Evolutionary conservation across 2,797 vertebrate genomes (phyloP), one percentile per base, ranked within the genome.

Genomic region (Dipus sagitta): DNA sequence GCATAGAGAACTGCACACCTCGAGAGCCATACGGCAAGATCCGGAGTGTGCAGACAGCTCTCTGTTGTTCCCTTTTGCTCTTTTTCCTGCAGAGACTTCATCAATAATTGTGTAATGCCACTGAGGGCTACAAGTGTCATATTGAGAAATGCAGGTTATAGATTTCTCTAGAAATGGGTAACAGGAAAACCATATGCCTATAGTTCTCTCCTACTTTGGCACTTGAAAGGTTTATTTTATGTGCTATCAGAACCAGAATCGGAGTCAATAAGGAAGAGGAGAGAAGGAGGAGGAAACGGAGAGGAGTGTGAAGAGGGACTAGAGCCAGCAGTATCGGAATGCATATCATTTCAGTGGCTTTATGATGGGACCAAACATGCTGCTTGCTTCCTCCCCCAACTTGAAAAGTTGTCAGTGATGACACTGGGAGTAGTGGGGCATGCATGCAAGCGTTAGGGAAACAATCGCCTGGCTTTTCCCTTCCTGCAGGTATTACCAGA

Each of bases 121-220:
- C 78, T 91, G 88, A 92, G 79, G 90, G 20, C 80, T 81, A 75
- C 93, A 92, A 20, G 64, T 91, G 76, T 93, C 90, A n/a, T 79
- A 32, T 74, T 78, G 81, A 76, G 67, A 9, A 58, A 83, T 86
- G 28, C 60, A 67, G 6, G 82, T 86, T 84, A 71, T 94, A 67
- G 86, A 71, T 88, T 86, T 88, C 24, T 94, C 79, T 93, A 74
- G 92, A 92, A 86, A 84, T 78, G 86, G 85, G 70, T 32, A 38
- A 79, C 68, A 81, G 76, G 60, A 67, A 64, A 83, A 28, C 32
- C n/a, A 3, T 72, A 77, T 84, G 84, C 52, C 64, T 92, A 15
- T 80, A 28, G 52, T 81, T 82, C 32, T 85, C 58, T 83, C 21
- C 62, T 90, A 24, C 54, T 78, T 70, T 34, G 88, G 42, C 60